Evolutionary conservation across 1,140 invertebrate genomes (phyloP).

Genomic region (Amyelois transitella): DNA sequence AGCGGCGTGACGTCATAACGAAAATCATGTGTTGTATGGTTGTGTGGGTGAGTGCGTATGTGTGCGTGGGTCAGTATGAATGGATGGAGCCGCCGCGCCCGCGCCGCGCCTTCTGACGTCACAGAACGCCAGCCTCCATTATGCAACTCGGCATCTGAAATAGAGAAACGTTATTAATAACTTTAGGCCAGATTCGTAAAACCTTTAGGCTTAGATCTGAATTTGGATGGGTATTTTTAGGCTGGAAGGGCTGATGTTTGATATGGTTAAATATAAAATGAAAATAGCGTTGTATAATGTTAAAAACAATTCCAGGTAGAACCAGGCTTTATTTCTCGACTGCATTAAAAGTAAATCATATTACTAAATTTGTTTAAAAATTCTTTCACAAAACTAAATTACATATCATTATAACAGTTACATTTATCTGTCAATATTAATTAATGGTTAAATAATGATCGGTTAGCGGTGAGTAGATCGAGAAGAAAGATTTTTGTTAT

Average conservation of each 20-base stretch:
- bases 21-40: constrained; percentile 38
- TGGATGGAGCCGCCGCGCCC: constrained; percentile 57
- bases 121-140: constrained; percentile 40
- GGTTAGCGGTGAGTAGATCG: too few species aligned
- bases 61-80: constrained; percentile 45
- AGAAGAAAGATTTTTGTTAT: too few species aligned
- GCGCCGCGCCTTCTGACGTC: constrained; percentile 67
- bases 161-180: constrained; percentile 48
- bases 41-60: constrained; percentile 37
- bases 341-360: too few species aligned
- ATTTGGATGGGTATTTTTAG: neutral
- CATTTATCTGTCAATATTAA: too few species aligned
- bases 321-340: too few species aligned
- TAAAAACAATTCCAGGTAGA: too few species aligned
- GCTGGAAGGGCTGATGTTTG: constrained; percentile 5
- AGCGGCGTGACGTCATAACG: constrained; percentile 59
- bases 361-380: too few species aligned
- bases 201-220: constrained; percentile 11
- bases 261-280: constrained; percentile 6
- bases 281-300: too few species aligned
- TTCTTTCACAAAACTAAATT: too few species aligned
- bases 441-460: too few species aligned
- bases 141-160: constrained; percentile 53
- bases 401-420: too few species aligned
- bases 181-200: constrained; percentile 23